Evolutionary conservation across 1,140 invertebrate genomes (phyloP).

Genomic region (Antheraea pernyi): DNA sequence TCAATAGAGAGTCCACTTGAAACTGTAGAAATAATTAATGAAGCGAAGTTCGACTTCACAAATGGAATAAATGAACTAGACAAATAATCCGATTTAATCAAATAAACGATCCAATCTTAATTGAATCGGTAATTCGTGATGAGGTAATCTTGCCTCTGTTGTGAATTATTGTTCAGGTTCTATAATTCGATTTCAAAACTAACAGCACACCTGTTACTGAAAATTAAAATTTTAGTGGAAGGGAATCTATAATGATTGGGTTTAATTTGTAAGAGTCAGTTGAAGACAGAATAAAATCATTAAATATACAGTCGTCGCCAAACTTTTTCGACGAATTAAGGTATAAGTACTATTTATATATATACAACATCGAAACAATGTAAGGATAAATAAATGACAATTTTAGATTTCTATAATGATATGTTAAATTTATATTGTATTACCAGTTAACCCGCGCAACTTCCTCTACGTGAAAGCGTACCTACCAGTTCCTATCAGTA

Average conservation of each 20-base stretch:
- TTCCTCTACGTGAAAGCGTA: too few relatives aligned
- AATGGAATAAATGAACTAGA: not conserved
- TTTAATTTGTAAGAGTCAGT: not conserved
- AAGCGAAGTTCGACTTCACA: not conserved
- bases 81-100: not conserved
- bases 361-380: too few relatives aligned
- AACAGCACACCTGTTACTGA: slow-evolving; percentile 29
- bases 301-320: too few relatives aligned
- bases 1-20: not conserved
- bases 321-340: too few relatives aligned
- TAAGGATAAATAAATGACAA: too few relatives aligned
- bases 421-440: too few relatives aligned
- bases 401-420: too few relatives aligned
- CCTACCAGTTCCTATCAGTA: too few relatives aligned
- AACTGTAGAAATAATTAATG: not conserved
- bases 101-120: slow-evolving; percentile 13
- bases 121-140: slow-evolving; percentile 17
- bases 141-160: slow-evolving; percentile 15
- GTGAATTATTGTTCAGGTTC: slow-evolving; percentile 18
- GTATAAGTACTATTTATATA: too few relatives aligned
- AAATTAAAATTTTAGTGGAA: slow-evolving; percentile 30
- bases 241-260: slow-evolving; percentile 22
- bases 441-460: too few relatives aligned
- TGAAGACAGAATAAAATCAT: too few relatives aligned
- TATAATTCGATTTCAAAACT: slow-evolving; percentile 24